Evolutionary conservation across 2,888 invertebrate species (phyloP).

Genomic region (Sturmia bella): DNA sequence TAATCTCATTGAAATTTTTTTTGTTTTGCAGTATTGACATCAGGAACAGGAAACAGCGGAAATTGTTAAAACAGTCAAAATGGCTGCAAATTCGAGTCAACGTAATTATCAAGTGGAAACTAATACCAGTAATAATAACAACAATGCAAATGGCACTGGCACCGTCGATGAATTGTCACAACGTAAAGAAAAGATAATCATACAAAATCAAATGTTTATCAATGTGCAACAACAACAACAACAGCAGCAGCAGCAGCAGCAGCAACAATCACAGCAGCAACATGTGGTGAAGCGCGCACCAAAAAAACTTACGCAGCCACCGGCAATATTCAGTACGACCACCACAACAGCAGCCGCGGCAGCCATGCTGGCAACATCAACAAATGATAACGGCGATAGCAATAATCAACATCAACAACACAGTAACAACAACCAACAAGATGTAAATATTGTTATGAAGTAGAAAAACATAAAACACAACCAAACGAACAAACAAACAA

Average conservation of each 20-base stretch:
- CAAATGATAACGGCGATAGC: constrained; percentile 66
- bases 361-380: constrained; percentile 64
- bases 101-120: constrained; percentile 79
- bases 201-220: constrained; percentile 81
- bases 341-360: constrained; percentile 62
- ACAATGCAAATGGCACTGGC: constrained; percentile 75
- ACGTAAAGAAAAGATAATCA: constrained; percentile 79
- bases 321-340: constrained; percentile 74
- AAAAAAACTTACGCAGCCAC: constrained; percentile 73
- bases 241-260: constrained; percentile 76
- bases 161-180: constrained; percentile 64
- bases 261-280: constrained; percentile 82
- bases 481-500: constrained; percentile 51
- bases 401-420: constrained; percentile 66
- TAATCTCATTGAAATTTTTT: background rate
- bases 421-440: constrained; percentile 74
- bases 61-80: constrained; percentile 79
- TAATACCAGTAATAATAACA: constrained; percentile 80
- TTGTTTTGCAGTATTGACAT: constrained; percentile 80
- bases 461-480: constrained; percentile 69
- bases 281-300: constrained; percentile 76
- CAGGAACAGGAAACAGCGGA: constrained; percentile 81
- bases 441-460: constrained; percentile 76
- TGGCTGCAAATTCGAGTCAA: constrained; percentile 82
- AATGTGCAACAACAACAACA: constrained; percentile 80